These are phyloP conservation scores for Pygoscelis antarcticus DNA, from an alignment of 2,113 vertebrate species.

Conservation along the genomic window DNA sequence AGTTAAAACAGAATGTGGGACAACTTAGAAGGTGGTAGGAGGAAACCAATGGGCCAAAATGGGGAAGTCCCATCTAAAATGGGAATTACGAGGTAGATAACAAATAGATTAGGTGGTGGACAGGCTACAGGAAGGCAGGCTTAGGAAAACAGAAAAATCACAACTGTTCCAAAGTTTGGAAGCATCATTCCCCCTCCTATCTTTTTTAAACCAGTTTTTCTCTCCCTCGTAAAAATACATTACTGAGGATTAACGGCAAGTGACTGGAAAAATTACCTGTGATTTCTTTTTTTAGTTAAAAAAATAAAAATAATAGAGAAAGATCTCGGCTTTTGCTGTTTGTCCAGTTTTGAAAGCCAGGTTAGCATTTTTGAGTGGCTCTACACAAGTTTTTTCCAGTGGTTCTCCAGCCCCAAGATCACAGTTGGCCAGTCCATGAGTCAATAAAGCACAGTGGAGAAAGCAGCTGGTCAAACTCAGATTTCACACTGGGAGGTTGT, in stretches of 20 bases:
- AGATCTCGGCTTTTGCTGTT: background rate
- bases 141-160: conserved; percentile 68
- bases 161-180: conserved; percentile 68
- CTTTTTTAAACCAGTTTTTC: conserved; percentile 30
- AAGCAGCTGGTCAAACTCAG: background rate
- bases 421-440: background rate
- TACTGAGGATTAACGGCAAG: conserved; percentile 29
- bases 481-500: background rate
- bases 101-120: conserved; percentile 52
- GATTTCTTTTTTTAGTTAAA: background rate
- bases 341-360: background rate
- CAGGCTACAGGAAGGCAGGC: conserved; percentile 67
- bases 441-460: background rate
- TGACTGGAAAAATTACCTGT: conserved; percentile 4
- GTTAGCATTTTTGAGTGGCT: background rate
- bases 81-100: conserved; percentile 46
- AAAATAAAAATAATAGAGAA: background rate
- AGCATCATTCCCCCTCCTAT: conserved; percentile 49
- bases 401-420: background rate
- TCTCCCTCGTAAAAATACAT: conserved; percentile 24
- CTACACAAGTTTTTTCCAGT: background rate
- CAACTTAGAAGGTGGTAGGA: conserved; percentile 80
- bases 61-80: conserved; percentile 65
- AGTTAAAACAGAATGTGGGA: conserved; percentile 87
- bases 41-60: conserved; percentile 69